A percentile compares a stretch with the other conserved stretches of the same genome.
phyloP scores from a whole-genome alignment of 2,797 vertebrate species.

The Hybognathus amarus region DNA sequence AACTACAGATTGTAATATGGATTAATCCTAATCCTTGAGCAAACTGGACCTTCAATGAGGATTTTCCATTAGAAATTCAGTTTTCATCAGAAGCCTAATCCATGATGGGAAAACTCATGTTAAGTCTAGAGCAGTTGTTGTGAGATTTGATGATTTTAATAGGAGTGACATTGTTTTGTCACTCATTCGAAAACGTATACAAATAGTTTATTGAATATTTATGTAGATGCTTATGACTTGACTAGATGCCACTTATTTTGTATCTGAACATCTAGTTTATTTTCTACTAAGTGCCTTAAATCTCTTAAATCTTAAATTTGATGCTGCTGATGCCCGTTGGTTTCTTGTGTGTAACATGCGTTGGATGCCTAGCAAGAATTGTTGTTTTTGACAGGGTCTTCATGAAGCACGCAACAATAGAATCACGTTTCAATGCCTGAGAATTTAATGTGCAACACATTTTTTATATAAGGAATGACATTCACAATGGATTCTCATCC shows the following conservation, averaged over 20 bases:
- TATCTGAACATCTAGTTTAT: not conserved
- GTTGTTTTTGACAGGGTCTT: not conserved
- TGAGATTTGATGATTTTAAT: not conserved
- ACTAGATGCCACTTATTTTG: not conserved
- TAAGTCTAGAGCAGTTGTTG: not conserved
- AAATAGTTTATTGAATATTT: not conserved
- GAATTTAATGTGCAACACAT: conserved; percentile 69
- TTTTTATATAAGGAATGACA: conserved; percentile 68
- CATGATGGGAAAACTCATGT: not conserved
- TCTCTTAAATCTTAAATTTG: not conserved
- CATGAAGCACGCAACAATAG: not conserved
- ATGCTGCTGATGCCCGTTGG: not conserved
- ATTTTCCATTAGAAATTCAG: not conserved
- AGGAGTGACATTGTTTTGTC: not conserved
- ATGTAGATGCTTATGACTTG: not conserved
- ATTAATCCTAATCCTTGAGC: conserved; percentile 5
- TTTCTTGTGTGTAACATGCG: not conserved
- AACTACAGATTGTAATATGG: not conserved
- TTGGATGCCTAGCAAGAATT: not conserved
- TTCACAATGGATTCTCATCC: conserved; percentile 53
- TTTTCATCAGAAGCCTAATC: not conserved
- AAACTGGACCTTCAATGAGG: not conserved
- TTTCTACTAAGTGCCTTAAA: not conserved
- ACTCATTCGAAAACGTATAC: not conserved
- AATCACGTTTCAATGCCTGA: conserved; percentile 61